These are phyloP conservation scores for Platypus cylindrus DNA, from an alignment of 2,888 invertebrate genomes.

Conservation along the genomic window DNA sequence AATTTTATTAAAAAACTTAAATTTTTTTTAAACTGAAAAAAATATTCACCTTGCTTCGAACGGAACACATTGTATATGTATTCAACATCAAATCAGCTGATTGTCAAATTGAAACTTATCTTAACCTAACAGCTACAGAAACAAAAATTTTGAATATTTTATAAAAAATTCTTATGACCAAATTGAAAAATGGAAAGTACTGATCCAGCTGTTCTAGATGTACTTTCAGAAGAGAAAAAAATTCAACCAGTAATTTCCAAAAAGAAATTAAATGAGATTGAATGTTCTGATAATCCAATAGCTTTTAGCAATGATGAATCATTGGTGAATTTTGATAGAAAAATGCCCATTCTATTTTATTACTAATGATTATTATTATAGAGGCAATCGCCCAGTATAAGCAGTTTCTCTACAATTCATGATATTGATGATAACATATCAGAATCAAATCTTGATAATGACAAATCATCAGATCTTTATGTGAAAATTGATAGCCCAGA, in stretches of 20 bases:
- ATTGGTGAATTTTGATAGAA: conserved; percentile 23
- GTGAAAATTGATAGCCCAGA: conserved; percentile 60
- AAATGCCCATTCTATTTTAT: conserved; percentile 5
- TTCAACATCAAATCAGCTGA: no score
- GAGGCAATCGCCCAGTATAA: conserved; percentile 46
- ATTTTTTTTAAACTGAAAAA: no score
- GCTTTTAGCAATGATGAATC: conserved; percentile 28
- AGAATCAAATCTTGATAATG: conserved; percentile 42
- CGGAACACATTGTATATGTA: no score
- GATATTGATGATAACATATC: conserved; percentile 43
- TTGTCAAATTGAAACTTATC: no score
- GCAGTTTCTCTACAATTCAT: conserved; percentile 46
- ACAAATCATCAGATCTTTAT: conserved; percentile 45
- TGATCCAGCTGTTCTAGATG: conserved; percentile 35
- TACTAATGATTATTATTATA: conserved; percentile 22
- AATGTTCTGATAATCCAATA: conserved; percentile 29
- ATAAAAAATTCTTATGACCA: no score
- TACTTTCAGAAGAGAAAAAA: conserved; percentile 34
- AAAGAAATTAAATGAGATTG: conserved; percentile 29
- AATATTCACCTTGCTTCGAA: no score
- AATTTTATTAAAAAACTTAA: no score
- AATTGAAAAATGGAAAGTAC: conserved; percentile 25
- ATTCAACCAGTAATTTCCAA: conserved; percentile 25
- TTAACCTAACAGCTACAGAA: no score
- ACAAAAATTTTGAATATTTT: no score